These are phyloP conservation scores for Wiebesia pumilae DNA, from an alignment of 1,140 invertebrate genomes.

Conservation along the genomic window DNA sequence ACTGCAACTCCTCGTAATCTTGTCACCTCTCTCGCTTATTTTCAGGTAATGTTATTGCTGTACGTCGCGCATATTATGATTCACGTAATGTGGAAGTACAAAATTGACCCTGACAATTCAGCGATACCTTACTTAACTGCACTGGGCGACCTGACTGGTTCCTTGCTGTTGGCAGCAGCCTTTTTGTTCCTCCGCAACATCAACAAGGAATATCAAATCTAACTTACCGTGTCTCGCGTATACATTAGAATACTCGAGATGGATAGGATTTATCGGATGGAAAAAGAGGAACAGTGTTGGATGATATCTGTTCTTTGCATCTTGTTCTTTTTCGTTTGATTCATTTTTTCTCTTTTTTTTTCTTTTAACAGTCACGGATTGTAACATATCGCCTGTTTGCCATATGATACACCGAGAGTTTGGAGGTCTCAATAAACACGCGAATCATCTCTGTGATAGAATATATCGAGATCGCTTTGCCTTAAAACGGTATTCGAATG, in stretches of 20 bases:
- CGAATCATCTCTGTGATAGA: slow-evolving; percentile 21
- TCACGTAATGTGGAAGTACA: slow-evolving; percentile 91
- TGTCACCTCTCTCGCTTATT: slow-evolving; percentile 26
- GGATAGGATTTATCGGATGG: neutral
- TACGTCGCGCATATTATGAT: slow-evolving; percentile 92
- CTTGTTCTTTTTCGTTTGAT: too few species aligned
- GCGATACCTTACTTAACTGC: slow-evolving; percentile 97
- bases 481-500: neutral
- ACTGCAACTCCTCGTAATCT: too few species aligned
- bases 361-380: slow-evolving; percentile 7
- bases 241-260: neutral
- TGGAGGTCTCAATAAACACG: slow-evolving; percentile 7
- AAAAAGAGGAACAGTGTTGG: neutral
- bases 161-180: slow-evolving; percentile 87
- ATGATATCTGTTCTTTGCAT: neutral
- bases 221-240: slow-evolving; percentile 2
- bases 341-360: too few species aligned
- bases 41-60: slow-evolving; percentile 86
- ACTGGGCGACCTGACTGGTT: slow-evolving; percentile 93
- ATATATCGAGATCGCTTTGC: neutral
- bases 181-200: slow-evolving; percentile 82
- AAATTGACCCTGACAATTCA: slow-evolving; percentile 97
- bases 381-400: neutral
- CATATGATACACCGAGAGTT: neutral
- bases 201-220: slow-evolving; percentile 57